These are phyloP conservation scores for Zaprionus taronus DNA, from an alignment of 1,140 invertebrate genomes.

Conservation along the genomic window DNA sequence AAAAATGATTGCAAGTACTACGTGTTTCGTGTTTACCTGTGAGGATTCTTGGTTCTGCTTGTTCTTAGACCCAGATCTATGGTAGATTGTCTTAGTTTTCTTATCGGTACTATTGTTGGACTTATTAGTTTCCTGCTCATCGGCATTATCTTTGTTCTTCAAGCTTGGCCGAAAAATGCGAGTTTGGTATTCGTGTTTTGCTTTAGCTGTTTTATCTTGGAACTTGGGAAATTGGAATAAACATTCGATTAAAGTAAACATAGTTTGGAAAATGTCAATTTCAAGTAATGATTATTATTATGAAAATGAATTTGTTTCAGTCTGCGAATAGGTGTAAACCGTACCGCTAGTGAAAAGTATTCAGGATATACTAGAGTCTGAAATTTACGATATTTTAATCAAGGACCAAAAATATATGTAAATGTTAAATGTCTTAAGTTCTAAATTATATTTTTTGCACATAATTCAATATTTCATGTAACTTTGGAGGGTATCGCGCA, in stretches of 20 bases:
- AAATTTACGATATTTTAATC: neutral
- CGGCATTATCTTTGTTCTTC: neutral
- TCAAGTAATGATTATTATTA: neutral
- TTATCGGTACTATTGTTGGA: neutral
- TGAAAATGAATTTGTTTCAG: neutral
- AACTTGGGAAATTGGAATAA: neutral
- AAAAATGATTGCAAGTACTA: neutral
- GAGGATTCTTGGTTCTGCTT: neutral
- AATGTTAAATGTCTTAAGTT: neutral
- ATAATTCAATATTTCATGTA: neutral
- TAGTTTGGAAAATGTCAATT: neutral
- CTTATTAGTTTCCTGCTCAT: neutral
- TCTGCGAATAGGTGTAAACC: neutral
- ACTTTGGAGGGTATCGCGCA: neutral
- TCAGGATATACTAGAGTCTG: neutral
- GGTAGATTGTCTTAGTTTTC: neutral
- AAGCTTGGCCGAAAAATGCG: neutral
- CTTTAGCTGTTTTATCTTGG: neutral
- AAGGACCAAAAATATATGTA: neutral
- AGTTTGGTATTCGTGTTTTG: neutral
- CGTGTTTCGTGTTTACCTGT: neutral
- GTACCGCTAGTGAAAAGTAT: neutral
- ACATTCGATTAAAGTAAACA: neutral
- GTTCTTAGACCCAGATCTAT: neutral
- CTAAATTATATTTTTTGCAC: neutral